These are phyloP conservation scores for Myotis daubentonii DNA, from an alignment of 2,797 vertebrate species.

Conservation along the genomic window DNA sequence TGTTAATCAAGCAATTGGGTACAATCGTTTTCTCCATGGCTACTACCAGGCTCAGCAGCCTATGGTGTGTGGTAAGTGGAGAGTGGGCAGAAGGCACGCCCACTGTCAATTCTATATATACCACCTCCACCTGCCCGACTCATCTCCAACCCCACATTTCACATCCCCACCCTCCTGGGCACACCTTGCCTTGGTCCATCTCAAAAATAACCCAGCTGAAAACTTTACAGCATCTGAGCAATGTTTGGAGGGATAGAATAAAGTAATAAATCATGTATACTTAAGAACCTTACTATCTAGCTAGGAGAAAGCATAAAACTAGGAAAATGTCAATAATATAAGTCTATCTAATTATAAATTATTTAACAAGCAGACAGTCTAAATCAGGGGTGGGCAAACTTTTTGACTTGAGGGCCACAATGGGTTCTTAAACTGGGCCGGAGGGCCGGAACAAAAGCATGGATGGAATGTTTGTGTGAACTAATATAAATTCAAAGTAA, in stretches of 20 bases:
- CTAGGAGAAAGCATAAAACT: background rate
- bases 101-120: accelerated
- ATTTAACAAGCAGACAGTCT: background rate
- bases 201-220: background rate
- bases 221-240: background rate
- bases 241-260: background rate
- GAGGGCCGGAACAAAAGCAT: too few relatives aligned
- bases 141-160: background rate
- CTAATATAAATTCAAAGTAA: too few relatives aligned
- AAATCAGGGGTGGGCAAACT: too few relatives aligned
- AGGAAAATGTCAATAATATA: background rate
- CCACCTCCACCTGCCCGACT: background rate
- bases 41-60: background rate
- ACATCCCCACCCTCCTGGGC: background rate
- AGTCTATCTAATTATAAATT: background rate
- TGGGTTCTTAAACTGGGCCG: too few relatives aligned
- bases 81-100: background rate
- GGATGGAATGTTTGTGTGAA: too few relatives aligned
- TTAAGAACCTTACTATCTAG: background rate
- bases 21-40: background rate
- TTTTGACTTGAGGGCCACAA: too few relatives aligned
- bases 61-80: background rate
- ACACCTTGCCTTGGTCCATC: background rate
- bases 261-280: background rate
- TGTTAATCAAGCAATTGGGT: background rate